These are phyloP conservation scores for Dendrolimus pini DNA, from an alignment of 2,888 invertebrate species.

Conservation along the genomic window DNA sequence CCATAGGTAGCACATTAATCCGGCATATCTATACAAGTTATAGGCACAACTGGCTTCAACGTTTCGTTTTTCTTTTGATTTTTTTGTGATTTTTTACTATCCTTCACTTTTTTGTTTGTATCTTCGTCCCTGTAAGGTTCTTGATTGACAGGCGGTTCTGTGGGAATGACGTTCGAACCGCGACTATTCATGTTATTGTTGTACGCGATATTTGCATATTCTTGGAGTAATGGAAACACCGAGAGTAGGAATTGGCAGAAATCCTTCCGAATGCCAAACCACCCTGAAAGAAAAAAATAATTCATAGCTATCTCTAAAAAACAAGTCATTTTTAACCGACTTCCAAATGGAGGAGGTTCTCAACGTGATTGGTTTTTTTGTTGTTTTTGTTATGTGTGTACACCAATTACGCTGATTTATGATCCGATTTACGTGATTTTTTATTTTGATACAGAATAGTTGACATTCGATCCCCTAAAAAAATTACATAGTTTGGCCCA, in stretches of 20 bases:
- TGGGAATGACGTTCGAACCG: conserved; percentile 41
- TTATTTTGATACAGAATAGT: too few species aligned
- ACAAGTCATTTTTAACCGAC: too few species aligned
- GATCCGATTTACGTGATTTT: too few species aligned
- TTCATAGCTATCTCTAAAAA: background rate
- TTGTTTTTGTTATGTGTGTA: too few species aligned
- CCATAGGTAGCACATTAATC: conserved; percentile 77
- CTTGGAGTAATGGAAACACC: conserved; percentile 95
- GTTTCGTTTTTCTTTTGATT: conserved; percentile 86
- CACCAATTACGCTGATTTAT: too few species aligned
- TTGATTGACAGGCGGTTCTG: conserved; percentile 51
- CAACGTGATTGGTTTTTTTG: too few species aligned
- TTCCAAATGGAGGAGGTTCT: too few species aligned
- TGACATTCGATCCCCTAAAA: too few species aligned
- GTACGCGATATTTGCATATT: conserved; percentile 99
- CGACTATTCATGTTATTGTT: conserved; percentile 75
- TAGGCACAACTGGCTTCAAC: conserved; percentile 91
- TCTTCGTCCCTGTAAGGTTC: conserved; percentile 69
- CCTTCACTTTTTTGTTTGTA: conserved; percentile 65
- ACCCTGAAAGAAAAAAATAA: conserved; percentile 81
- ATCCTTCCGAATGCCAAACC: conserved; percentile 99
- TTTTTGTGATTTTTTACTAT: conserved; percentile 79
- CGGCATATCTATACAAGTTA: conserved; percentile 93
- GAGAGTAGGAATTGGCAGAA: conserved; percentile 98
- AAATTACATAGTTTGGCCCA: too few species aligned